A percentile compares a stretch with the other conserved stretches of the same genome.
These are phyloP conservation scores for Cairina moschata DNA, from an alignment of 2,113 vertebrate genomes.

Conservation along the genomic window DNA sequence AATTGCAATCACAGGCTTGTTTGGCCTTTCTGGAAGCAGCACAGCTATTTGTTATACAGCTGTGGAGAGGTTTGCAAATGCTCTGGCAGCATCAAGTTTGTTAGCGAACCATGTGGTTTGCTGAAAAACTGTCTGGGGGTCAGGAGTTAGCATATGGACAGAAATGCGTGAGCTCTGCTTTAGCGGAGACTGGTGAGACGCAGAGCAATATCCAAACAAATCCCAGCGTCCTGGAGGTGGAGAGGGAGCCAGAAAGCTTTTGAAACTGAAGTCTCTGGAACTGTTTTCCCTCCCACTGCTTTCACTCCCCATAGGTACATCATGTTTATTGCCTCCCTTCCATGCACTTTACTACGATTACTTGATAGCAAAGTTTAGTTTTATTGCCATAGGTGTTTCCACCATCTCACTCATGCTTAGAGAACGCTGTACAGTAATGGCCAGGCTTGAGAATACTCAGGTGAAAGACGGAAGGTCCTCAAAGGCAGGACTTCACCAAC, in stretches of 20 bases:
- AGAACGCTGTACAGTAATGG: not conserved
- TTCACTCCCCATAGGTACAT: not conserved
- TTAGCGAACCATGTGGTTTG: not conserved
- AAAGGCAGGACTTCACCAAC: not conserved
- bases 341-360: not conserved
- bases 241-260: not conserved
- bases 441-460: not conserved
- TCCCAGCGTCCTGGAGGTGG: not conserved
- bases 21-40: constrained; percentile 35
- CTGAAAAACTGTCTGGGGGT: not conserved
- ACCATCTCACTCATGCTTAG: not conserved
- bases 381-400: not conserved
- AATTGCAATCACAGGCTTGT: constrained; percentile 44
- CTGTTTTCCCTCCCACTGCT: not conserved
- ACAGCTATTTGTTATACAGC: constrained; percentile 1
- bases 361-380: not conserved
- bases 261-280: not conserved
- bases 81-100: not conserved
- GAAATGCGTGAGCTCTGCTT: not conserved
- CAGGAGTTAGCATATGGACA: not conserved
- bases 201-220: not conserved
- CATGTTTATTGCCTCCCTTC: not conserved
- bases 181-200: not conserved
- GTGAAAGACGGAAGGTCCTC: not conserved
- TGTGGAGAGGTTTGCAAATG: constrained; percentile 6